Conservation (phyloP, 2,113 vertebrate species). For the Gopherus evgoodei region DNA sequence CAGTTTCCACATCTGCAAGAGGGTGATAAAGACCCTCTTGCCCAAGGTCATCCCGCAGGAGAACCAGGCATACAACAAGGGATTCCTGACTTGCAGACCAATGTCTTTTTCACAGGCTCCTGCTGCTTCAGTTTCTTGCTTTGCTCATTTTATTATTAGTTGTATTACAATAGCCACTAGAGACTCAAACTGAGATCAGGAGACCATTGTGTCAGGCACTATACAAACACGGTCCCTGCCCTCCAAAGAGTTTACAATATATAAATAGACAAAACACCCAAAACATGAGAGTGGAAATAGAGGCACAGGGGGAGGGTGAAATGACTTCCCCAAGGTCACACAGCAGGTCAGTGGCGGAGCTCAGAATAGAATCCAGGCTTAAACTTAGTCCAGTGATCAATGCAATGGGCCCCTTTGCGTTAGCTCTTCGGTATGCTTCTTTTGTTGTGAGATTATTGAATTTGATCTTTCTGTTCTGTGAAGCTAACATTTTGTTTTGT, state of each 20-base stretch:
- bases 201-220: rapidly evolving
- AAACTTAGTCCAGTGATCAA: neutral
- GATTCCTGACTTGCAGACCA: neutral
- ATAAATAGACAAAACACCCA: neutral
- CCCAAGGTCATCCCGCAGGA: neutral
- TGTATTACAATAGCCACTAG: neutral
- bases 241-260: neutral
- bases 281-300: neutral
- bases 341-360: neutral
- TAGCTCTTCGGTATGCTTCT: neutral
- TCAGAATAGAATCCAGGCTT: rapidly evolving
- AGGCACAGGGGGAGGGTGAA: neutral
- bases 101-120: neutral
- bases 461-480: neutral
- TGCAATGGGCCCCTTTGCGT: neutral
- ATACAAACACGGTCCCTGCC: neutral
- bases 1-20: neutral
- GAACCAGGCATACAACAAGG: neutral
- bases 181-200: neutral
- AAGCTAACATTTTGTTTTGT: neutral
- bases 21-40: neutral
- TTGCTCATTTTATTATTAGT: neutral
- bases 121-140: neutral
- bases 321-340: neutral
- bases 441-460: neutral